These are phyloP conservation scores for Hassar affinis DNA, from an alignment of 2,113 vertebrate genomes.

Conservation along the genomic window DNA sequence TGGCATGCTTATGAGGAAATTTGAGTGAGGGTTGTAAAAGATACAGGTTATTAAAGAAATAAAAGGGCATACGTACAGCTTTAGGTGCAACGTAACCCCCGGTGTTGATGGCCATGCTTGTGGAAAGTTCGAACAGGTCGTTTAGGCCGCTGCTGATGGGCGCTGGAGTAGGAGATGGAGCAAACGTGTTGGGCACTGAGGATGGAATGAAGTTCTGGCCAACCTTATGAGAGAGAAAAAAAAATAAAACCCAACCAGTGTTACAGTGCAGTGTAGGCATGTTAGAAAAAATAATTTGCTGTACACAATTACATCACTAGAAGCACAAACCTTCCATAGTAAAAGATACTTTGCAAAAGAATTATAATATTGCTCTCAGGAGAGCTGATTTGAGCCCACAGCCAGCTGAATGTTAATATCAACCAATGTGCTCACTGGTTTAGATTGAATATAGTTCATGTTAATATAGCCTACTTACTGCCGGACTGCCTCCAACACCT, in stretches of 20 bases:
- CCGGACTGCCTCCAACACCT: conserved; percentile 99
- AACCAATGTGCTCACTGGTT: not conserved
- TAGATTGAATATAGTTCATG: not conserved
- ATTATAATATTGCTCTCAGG: not conserved
- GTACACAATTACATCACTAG: not conserved
- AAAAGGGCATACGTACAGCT: conserved; percentile 76
- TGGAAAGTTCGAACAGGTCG: conserved; percentile 94
- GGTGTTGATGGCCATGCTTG: conserved; percentile 89
- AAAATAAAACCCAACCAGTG: not conserved
- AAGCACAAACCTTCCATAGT: not conserved
- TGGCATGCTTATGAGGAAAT: not conserved
- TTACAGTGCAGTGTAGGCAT: no score
- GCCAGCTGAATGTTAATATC: not conserved
- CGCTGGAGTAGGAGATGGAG: conserved; percentile 93
- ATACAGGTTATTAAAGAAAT: not conserved
- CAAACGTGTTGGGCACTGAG: conserved; percentile 91
- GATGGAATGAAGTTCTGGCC: conserved; percentile 97
- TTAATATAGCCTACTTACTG: conserved; percentile 81
- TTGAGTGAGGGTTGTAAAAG: not conserved
- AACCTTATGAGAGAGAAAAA: conserved; percentile 72
- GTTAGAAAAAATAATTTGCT: not conserved
- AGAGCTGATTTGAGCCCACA: not conserved
- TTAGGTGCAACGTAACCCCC: conserved; percentile 86
- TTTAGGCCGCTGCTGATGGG: conserved; percentile 90
- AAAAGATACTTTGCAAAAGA: not conserved